Evolutionary conservation across 2,888 invertebrate genomes (phyloP).

Genomic region (Gerris lacustris): DNA sequence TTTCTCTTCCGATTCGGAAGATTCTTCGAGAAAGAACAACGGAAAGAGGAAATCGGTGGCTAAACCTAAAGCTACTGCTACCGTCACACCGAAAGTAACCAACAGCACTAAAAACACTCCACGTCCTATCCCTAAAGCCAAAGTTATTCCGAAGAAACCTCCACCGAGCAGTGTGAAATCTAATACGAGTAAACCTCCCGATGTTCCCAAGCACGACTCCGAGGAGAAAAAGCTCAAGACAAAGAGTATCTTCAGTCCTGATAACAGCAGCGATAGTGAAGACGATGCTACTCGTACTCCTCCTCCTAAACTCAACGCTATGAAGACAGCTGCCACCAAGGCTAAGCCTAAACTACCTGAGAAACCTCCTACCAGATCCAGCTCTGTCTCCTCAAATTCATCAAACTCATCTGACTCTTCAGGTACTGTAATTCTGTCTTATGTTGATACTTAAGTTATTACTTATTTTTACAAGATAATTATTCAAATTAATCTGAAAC

Average conservation of each 20-base stretch:
- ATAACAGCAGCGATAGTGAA: conserved; percentile 57
- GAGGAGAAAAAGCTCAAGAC: conserved; percentile 49
- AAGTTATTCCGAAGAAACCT: conserved; percentile 28
- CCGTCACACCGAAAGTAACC: conserved; percentile 42
- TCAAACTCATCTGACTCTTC: conserved; percentile 30
- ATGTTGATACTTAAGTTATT: not conserved
- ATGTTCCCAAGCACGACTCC: conserved; percentile 33
- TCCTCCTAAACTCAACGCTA: conserved; percentile 38
- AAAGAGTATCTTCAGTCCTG: conserved; percentile 62
- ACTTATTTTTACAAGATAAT: conserved; percentile 5
- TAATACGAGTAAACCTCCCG: conserved; percentile 22
- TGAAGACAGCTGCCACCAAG: conserved; percentile 37
- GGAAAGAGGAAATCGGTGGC: conserved; percentile 42
- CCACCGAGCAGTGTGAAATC: conserved; percentile 25
- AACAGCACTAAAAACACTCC: conserved; percentile 42
- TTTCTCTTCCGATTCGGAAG: conserved; percentile 50
- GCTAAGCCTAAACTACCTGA: conserved; percentile 36
- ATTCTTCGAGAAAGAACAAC: conserved; percentile 39
- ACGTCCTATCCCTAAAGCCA: conserved; percentile 29
- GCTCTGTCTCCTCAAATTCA: conserved; percentile 31
- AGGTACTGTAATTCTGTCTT: conserved; percentile 21
- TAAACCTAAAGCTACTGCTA: conserved; percentile 52
- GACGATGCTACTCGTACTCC: conserved; percentile 33
- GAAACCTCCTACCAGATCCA: conserved; percentile 27
- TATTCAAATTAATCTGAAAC: not conserved